Base-by-base conservation (phyloP, 2,888 invertebrate species). In the Loripinus fragilis region DNA sequence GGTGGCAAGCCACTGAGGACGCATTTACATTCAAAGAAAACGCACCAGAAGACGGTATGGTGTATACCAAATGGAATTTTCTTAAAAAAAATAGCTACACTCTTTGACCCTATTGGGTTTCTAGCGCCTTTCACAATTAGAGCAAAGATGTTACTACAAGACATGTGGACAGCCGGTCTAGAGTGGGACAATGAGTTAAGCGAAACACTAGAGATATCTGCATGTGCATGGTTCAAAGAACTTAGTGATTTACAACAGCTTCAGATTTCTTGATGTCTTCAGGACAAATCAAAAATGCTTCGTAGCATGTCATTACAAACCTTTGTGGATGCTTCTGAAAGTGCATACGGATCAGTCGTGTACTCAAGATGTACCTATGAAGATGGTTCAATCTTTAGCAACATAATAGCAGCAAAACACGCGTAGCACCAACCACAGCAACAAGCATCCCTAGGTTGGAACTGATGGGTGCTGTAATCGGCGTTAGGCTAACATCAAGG, bases 81-180 rank as follows among this genome's bases (percentile, higher is more conserved):
- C 68, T 89, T 7, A 75, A 74, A 17, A 38, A 15, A 74, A 15
- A 72, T 90, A 7, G 91, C 89, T 69, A 78, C 76, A 0, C 15
- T 89, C 0, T 92, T 86, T 72, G 91, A 92, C 74, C 90, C 92
- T 0, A 65, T 90, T 15, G 91, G 91, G 65, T 81, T 91, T 64
- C n/a, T 90, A 3, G 72, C 80, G 12, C 88, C 87, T 7, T 77
- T 85, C 20, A 72, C 78, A 0, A 74, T 91, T 0, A 71, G 80
- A 25, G 85, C 79, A 3, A 90, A 91, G 48, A 74, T 90, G 2
- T 60, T 91, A 15, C 45, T 90, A 7, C 90, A 91, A 74, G 68
- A 86, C 41, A 74, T 89, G 10, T 91, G 91, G 90, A 70, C 77
- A 41, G 38, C 42, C 5, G 80, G 78, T 15, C n/a, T 86, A 23